Base-by-base conservation (phyloP, 1,140 invertebrate genomes). In the Pseudachorutes palmiensis region DNA sequence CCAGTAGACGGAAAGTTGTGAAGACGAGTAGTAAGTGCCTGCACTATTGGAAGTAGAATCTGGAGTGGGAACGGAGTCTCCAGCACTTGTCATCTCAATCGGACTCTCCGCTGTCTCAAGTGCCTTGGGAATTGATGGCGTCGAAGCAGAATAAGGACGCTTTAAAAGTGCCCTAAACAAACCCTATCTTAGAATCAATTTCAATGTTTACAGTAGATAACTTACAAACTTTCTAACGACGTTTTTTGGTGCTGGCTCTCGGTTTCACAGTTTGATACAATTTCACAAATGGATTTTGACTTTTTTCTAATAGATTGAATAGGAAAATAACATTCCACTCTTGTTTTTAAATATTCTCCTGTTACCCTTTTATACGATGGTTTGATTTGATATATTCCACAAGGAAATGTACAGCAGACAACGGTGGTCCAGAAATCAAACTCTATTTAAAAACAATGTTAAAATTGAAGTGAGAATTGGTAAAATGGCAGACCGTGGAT, bases 1-100 rank as follows among this genome's bases (percentile, higher is more conserved):
- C 36, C 66, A 71, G 70, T 71, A 71, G 28, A 71, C 59, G 0
- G 69, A 71, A 14, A 68, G 2, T 41, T 65, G 65, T 16, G 66
- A 68, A 29, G 70, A 71, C n/a, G n/a, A n/a, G n/a, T n/a, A n/a
- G n/a, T n/a, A n/a, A n/a, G n/a, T n/a, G n/a, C n/a, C n/a, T n/a
- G n/a, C n/a, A n/a, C n/a, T n/a, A 29, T 51, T 67, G n/a, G 29
- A 58, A 41, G 64, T 45, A 28, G 36, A 45, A 22, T 64, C 36
- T 26, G n/a, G 41, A 28, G 59, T 3, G 9, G 30, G 5, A 9
- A 30, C 14, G 12, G 30, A 9, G 9, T 45, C 36, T 45, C 19
- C 19, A 26, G 55, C 5, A 9, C 30, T 26, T 29, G 2, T 29
- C 3, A 29, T 32, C 16, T 5, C 28, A n/a, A n/a, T n/a, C 12